Percentiles rank a stretch among this genome's conserved stretches.
These are phyloP conservation scores for Pogonognathellus flavescens DNA, from an alignment of 1,140 invertebrate species.

Conservation along the genomic window DNA sequence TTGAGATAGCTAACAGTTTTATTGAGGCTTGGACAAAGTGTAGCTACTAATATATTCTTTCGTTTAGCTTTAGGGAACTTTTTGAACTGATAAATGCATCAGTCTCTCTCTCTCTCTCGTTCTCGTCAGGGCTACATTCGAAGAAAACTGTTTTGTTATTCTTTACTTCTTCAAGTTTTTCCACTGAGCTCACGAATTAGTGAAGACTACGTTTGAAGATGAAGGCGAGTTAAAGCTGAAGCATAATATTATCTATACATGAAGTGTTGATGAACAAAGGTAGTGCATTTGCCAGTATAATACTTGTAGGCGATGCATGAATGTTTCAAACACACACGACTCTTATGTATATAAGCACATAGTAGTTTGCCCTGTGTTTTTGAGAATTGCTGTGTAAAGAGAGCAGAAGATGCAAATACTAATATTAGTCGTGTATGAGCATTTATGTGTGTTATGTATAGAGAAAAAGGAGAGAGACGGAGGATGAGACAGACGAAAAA, in stretches of 20 bases:
- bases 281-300: too few species aligned
- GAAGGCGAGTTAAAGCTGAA: slow-evolving; percentile 39
- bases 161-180: slow-evolving; percentile 36
- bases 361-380: background rate
- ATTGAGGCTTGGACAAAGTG: background rate
- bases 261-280: too few species aligned
- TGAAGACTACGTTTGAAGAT: slow-evolving; percentile 3
- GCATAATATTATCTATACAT: background rate
- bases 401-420: slow-evolving; percentile 19
- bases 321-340: background rate
- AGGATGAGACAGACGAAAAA: slow-evolving; percentile 3
- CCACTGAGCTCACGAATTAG: slow-evolving; percentile 36
- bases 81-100: slow-evolving; percentile 35
- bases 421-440: background rate
- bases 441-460: slow-evolving; percentile 1
- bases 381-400: background rate
- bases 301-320: too few species aligned
- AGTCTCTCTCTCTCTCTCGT: too few species aligned
- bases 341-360: background rate
- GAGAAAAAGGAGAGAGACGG: background rate
- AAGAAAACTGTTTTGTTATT: slow-evolving; percentile 32
- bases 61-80: slow-evolving; percentile 17
- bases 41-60: background rate
- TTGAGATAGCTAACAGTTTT: slow-evolving; percentile 6
- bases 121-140: background rate